Percentiles rank a stretch among this genome's conserved stretches.
These are phyloP conservation scores for Hymenochirus boettgeri DNA, from an alignment of 2,113 vertebrate species.

Conservation along the genomic window DNA sequence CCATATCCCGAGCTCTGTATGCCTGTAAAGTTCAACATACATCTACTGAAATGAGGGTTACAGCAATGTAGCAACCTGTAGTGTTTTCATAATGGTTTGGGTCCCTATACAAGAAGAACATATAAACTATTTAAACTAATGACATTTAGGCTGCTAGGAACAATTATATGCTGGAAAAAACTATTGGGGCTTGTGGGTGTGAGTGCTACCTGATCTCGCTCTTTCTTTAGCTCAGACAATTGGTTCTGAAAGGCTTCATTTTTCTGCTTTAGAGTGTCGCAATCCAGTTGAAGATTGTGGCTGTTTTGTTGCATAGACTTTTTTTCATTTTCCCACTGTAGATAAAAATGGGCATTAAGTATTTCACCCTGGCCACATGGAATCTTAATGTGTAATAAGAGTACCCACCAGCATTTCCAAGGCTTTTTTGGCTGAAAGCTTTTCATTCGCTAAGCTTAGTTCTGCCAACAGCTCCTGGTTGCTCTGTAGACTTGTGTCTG, in stretches of 20 bases:
- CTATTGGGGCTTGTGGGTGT: too few species aligned
- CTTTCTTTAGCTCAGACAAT: constrained; percentile 70
- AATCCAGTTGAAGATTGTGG: constrained; percentile 69
- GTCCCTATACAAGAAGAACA: too few species aligned
- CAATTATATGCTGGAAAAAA: too few species aligned
- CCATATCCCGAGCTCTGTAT: constrained; percentile 69
- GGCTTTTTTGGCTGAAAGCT: constrained; percentile 1
- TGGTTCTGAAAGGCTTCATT: constrained; percentile 66
- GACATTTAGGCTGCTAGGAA: too few species aligned
- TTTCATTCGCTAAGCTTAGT: not conserved
- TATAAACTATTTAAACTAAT: too few species aligned
- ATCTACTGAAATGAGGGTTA: too few species aligned
- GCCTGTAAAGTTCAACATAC: too few species aligned
- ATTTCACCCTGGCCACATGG: too few species aligned
- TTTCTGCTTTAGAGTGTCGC: constrained; percentile 74
- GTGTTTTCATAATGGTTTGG: too few species aligned
- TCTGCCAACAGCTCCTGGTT: constrained; percentile 2
- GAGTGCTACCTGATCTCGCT: constrained; percentile 76
- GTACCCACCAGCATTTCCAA: constrained; percentile 15
- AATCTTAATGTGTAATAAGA: too few species aligned
- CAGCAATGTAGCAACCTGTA: too few species aligned
- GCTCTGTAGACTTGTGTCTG: not conserved
- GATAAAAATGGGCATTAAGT: not conserved
- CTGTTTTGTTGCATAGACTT: constrained; percentile 69
- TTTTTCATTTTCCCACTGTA: constrained; percentile 72